Percentiles rank a stretch among this genome's conserved stretches.
Evolutionary conservation across 2,113 vertebrate species (phyloP).

Genomic region (Protobothrops mucrosquamatus): DNA sequence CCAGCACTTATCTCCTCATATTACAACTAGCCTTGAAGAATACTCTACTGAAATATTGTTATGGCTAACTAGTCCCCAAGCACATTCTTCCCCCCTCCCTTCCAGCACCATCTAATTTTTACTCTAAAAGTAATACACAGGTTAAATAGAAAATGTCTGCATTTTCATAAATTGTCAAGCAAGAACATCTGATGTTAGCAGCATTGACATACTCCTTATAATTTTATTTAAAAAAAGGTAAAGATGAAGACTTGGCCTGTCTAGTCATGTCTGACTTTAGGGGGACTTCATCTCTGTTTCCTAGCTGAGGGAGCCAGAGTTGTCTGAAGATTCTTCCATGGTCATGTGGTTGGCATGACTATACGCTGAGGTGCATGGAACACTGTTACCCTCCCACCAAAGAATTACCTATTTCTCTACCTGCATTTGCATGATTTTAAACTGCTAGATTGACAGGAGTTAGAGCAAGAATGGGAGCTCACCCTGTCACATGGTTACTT

Average conservation of each 20-base stretch:
- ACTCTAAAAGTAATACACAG: too few relatives aligned
- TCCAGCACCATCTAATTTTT: too few relatives aligned
- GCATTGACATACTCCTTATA: neutral
- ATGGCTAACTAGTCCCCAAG: too few relatives aligned
- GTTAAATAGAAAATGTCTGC: too few relatives aligned
- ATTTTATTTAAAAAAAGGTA: neutral
- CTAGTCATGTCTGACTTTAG: neutral
- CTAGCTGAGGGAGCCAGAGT: neutral
- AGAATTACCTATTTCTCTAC: neutral
- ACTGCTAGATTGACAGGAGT: neutral
- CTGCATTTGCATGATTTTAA: neutral
- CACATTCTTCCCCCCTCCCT: too few relatives aligned
- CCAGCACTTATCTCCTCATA: too few relatives aligned
- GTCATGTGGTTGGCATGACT: neutral
- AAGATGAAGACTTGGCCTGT: neutral
- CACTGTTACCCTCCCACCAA: neutral
- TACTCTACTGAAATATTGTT: too few relatives aligned
- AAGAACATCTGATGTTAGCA: too few relatives aligned
- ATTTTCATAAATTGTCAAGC: too few relatives aligned
- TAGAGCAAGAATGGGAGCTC: neutral
- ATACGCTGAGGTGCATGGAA: neutral
- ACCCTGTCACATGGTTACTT: neutral
- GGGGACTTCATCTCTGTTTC: neutral
- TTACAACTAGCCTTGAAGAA: too few relatives aligned
- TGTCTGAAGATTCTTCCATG: neutral